Evolutionary conservation across 37 sponge, comb jelly and placozoan species (phyloP), one percentile per base, ranked within the genome.

Genomic region (Halichondria panicea): DNA sequence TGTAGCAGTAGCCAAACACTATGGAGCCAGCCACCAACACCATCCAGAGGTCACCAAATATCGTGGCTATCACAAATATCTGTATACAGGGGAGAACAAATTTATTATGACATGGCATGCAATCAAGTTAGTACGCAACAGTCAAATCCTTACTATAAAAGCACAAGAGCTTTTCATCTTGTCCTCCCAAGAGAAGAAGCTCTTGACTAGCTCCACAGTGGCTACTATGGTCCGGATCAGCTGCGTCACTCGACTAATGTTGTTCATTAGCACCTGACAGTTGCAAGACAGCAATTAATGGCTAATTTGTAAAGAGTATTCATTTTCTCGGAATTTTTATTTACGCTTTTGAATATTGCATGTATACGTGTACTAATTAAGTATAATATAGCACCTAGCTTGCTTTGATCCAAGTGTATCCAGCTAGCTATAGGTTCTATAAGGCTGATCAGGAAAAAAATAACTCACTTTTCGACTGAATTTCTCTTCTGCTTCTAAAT

Each of bases 41-140:
- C 89, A 97, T 93, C 89, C 91, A 97, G 61, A 81, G 58, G 58
- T 97, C 89, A 63, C 84, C 88, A 13, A 72, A 76, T 36, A 90
- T 41, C 27, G 74, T 79, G 12, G 63, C 66, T 62, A 82, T 12
- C 5, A 88, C 40, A 63, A 89, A 97, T 43, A 84, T 56, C 97
- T 97, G 67, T 2, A 37, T 1, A 45, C 0, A 45, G 28, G 56
- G 40, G 39, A 22, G 58, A 36, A 25, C 38, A 65, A 21, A 64
- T 21, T 64, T 21, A 21, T 21, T 22, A 4, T 9, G 38, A 24
- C 22, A 22, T 22, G 27, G 27, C 60, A 12, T 24, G 60, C 27
- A 8, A 62, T 35, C 8, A 25, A n/a, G 15, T 48, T 48, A 48
- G 11, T 48, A 48, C 13, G 13, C 52, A 48, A 48, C 52, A 11